Evolutionary conservation across 2,113 vertebrate species (phyloP), one percentile per base, ranked within the genome.

Genomic region (Passer domesticus): DNA sequence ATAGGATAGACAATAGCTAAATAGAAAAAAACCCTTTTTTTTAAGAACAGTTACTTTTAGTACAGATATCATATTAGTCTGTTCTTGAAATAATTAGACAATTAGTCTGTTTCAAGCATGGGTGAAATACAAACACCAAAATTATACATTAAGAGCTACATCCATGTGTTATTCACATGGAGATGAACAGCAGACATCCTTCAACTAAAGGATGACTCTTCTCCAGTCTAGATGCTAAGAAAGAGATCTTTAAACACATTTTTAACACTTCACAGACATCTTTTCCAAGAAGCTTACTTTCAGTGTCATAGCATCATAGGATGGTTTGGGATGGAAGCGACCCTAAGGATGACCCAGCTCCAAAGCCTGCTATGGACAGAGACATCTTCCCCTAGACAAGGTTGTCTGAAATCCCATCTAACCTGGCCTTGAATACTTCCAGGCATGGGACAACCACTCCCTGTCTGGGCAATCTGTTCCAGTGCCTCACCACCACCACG

Each of bases 1-100:
- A 80, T 4, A 72, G 7, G 9, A n/a, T 0, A 74, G 20, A 31
- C 0, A 63, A 12, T 1, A 47, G 14, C 53, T 13, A 76, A 47
- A 55, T 5, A 18, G 3, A 46, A 47, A 78, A 50, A 55, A 2
- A 3, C 15, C 3, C 13, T 44, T 41, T 23, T 58, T 87, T 64
- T 43, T 6, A 68, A 50, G 8, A 67, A 37, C 13, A 50, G 7
- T 46, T 85, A 58, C 11, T 87, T 49, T 92, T 21, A 78, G 30
- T 63, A 80, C 3, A 7, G 59, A 15, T 53, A 87, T 8, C 25
- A 60, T 11, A 10, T 31, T 41, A 84, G 15, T 63, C 27, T 83
- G 9, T 62, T 70, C n/a, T 31, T 69, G 28, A 55, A 64, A 63
- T 90, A 55, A 63, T 47, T 37, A 50, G 13, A 59, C 18, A 56